These are phyloP conservation scores for Glaucomys volans DNA, from an alignment of 2,113 vertebrate genomes.

Conservation along the genomic window DNA sequence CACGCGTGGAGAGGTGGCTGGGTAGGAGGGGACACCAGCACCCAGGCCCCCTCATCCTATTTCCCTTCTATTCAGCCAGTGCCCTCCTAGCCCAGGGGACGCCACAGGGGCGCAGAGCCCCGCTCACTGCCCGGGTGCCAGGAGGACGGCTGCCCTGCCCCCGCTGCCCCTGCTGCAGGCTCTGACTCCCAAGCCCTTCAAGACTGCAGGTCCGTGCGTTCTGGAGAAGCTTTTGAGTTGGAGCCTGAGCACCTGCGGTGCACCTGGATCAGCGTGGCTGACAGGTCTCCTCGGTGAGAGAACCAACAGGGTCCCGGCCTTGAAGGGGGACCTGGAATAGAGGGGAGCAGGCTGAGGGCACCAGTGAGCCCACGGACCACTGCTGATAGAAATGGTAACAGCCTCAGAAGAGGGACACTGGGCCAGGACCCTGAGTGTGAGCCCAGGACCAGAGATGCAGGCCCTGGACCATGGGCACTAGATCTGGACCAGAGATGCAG, in stretches of 20 bases:
- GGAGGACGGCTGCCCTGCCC: not conserved
- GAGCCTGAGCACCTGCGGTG: not conserved
- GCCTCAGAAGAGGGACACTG: too few species aligned
- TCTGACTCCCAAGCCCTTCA: not conserved
- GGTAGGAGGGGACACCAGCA: not conserved
- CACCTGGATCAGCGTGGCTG: not conserved
- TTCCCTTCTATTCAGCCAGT: not conserved
- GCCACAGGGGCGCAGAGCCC: not conserved
- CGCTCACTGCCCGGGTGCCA: not conserved
- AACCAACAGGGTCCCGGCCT: not conserved
- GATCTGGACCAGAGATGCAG: too few species aligned
- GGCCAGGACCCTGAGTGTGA: too few species aligned
- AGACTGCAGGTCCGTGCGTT: not conserved
- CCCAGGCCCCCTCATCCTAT: not conserved
- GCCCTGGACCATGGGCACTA: not conserved
- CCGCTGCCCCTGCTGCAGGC: too few species aligned
- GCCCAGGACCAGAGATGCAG: not conserved
- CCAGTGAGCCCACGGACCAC: accelerated
- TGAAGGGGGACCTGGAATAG: not conserved
- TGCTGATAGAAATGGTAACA: accelerated
- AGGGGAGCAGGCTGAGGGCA: not conserved
- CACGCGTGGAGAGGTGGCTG: not conserved
- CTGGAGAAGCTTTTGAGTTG: not conserved
- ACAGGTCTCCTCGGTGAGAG: not conserved
- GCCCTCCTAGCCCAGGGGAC: not conserved